phyloP scores from a whole-genome alignment of 2,888 invertebrate genomes.

The Apoda limacodes region DNA sequence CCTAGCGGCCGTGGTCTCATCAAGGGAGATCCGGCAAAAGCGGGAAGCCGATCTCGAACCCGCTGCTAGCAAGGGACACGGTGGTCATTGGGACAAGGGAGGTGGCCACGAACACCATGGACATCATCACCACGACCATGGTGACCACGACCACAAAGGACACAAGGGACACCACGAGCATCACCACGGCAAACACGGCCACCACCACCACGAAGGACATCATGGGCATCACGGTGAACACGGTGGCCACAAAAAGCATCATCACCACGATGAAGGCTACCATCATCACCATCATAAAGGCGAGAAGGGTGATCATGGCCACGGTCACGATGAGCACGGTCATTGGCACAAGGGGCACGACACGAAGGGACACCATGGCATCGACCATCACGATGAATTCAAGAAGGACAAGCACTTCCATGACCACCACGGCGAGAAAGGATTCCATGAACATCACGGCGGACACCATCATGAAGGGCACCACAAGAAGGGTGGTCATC shows the following conservation, averaged over 20 bases:
- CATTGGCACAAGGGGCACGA: conserved; percentile 85
- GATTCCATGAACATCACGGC: conserved; percentile 82
- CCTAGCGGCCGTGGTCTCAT: conserved; percentile 56
- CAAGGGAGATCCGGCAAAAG: conserved; percentile 60
- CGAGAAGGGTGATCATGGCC: conserved; percentile 73
- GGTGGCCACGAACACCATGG: conserved; percentile 74
- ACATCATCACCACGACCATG: conserved; percentile 73
- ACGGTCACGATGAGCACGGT: conserved; percentile 67
- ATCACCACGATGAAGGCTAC: conserved; percentile 75
- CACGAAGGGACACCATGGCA: conserved; percentile 85
- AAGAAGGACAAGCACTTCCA: conserved; percentile 89
- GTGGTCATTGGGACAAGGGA: conserved; percentile 54
- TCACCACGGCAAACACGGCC: conserved; percentile 76
- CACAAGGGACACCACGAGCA: conserved; percentile 76
- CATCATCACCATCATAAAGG: conserved; percentile 73
- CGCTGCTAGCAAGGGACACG: conserved; percentile 51
- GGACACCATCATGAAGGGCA: conserved; percentile 81
- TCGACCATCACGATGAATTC: conserved; percentile 85
- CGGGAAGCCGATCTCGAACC: conserved; percentile 59
- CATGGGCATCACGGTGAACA: conserved; percentile 71
- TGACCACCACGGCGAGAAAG: conserved; percentile 84
- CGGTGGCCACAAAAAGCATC: conserved; percentile 73
- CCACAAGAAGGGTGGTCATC: conserved; percentile 83
- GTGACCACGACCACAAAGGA: conserved; percentile 75
- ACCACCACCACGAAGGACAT: conserved; percentile 76